Evolutionary conservation across 2,797 vertebrate species (phyloP).

Genomic region (Eulemur albifrons): DNA sequence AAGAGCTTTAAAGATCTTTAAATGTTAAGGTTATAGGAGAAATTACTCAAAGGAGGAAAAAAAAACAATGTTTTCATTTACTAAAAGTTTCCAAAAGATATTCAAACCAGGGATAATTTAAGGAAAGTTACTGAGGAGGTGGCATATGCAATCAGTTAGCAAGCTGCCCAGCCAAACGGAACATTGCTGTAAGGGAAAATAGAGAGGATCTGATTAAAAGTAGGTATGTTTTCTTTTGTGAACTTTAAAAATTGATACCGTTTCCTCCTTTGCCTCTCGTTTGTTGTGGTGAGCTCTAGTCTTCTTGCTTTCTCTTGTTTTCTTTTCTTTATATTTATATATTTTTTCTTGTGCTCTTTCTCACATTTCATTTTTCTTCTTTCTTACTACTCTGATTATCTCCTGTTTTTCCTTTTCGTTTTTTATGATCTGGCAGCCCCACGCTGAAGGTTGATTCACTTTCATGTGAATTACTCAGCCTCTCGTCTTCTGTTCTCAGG

Average conservation of each 20-base stretch:
- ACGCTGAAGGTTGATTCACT: not conserved
- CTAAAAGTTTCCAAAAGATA: slow-evolving; percentile 58
- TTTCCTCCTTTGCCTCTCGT: slow-evolving; percentile 44
- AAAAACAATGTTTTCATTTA: slow-evolving; percentile 53
- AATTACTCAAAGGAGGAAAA: slow-evolving; percentile 27
- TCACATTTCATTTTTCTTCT: slow-evolving; percentile 22
- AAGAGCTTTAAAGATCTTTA: not conserved
- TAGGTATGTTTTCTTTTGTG: slow-evolving; percentile 62
- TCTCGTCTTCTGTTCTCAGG: not conserved
- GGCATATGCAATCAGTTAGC: slow-evolving; percentile 40
- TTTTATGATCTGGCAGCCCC: not conserved
- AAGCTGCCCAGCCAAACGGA: not conserved
- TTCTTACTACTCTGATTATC: not conserved
- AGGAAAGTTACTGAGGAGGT: slow-evolving; percentile 19
- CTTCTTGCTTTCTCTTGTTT: slow-evolving; percentile 16
- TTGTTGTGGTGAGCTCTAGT: not conserved
- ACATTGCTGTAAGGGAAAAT: slow-evolving; percentile 31
- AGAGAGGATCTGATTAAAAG: slow-evolving; percentile 67
- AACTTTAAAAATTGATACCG: slow-evolving; percentile 49
- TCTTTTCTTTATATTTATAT: not conserved
- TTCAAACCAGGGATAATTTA: slow-evolving; percentile 51
- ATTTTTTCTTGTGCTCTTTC: not conserved
- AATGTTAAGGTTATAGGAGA: slow-evolving; percentile 29
- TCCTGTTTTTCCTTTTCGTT: not conserved
- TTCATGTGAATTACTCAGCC: not conserved